Percentiles rank a stretch among this genome's conserved stretches.
phyloP scores from a whole-genome alignment of 2,113 vertebrate species.

The Grallaria varia region DNA sequence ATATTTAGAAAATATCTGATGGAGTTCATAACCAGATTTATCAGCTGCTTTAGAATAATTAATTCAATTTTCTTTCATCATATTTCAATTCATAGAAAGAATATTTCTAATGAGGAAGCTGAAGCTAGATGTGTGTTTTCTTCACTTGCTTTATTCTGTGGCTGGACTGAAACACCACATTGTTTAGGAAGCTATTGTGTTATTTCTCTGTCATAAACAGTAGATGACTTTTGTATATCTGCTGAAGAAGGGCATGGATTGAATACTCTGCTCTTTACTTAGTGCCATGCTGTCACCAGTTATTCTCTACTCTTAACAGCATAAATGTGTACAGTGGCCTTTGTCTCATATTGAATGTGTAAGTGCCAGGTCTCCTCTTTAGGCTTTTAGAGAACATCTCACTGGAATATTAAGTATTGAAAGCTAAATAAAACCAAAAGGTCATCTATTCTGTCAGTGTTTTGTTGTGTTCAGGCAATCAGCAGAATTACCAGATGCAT shows the following conservation, averaged over 20 bases:
- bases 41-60: not conserved
- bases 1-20: not conserved
- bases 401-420: not conserved
- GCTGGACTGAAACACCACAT: not conserved
- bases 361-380: not conserved
- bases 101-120: not conserved
- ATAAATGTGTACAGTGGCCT: not conserved
- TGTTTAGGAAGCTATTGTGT: not conserved
- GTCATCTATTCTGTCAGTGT: not conserved
- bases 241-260: not conserved
- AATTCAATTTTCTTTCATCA: not conserved
- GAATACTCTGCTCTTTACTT: not conserved
- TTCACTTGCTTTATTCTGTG: not conserved
- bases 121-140: not conserved
- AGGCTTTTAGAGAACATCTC: not conserved
- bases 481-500: not conserved
- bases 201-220: not conserved
- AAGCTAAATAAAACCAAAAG: not conserved
- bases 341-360: not conserved
- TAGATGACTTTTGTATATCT: not conserved
- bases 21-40: not conserved
- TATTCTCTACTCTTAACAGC: not conserved
- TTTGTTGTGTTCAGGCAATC: not conserved
- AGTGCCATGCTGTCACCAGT: not conserved
- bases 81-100: not conserved